These are phyloP conservation scores for Ophioderma brevispina DNA, from an alignment of 35 echinoderm and acorn worm species.

Conservation along the genomic window DNA sequence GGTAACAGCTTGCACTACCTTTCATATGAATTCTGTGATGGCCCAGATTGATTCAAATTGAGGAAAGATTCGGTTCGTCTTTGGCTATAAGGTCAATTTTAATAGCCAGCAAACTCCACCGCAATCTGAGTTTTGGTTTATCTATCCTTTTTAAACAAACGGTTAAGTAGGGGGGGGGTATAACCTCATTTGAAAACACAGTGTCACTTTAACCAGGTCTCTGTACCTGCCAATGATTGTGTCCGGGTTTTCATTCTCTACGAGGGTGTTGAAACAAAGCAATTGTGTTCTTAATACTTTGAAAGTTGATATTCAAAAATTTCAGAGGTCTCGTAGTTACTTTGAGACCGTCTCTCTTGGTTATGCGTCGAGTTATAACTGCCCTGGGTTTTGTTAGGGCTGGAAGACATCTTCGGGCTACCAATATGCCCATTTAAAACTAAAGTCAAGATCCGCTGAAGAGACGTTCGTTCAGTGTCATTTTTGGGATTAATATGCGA, in stretches of 20 bases:
- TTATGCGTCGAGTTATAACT: background rate
- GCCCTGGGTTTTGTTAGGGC: slow-evolving; percentile 21
- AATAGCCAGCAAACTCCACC: slow-evolving; percentile 26
- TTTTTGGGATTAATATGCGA: too few relatives aligned
- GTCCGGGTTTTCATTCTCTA: slow-evolving; percentile 25
- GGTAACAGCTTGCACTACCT: slow-evolving; percentile 6
- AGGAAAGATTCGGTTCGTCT: background rate
- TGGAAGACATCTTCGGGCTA: slow-evolving; percentile 32
- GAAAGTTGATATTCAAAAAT: slow-evolving; percentile 60
- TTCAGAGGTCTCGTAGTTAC: background rate
- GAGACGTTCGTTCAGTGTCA: background rate
- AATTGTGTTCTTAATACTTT: slow-evolving; percentile 42
- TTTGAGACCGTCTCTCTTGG: background rate
- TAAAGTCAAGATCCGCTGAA: background rate
- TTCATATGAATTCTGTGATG: slow-evolving; percentile 26
- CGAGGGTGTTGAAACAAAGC: slow-evolving; percentile 16
- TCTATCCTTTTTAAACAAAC: slow-evolving; percentile 5
- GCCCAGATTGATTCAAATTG: slow-evolving; percentile 26
- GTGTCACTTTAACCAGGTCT: slow-evolving; percentile 43
- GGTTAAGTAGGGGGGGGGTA: background rate
- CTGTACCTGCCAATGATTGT: slow-evolving; percentile 28
- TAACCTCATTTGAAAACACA: slow-evolving; percentile 19
- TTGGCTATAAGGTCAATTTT: slow-evolving; percentile 11
- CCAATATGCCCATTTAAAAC: background rate
- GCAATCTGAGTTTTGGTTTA: background rate